A percentile compares a stretch with the other conserved stretches of the same genome.
These are phyloP conservation scores for Germaria angustata DNA, from an alignment of 2,888 invertebrate genomes.

Conservation along the genomic window DNA sequence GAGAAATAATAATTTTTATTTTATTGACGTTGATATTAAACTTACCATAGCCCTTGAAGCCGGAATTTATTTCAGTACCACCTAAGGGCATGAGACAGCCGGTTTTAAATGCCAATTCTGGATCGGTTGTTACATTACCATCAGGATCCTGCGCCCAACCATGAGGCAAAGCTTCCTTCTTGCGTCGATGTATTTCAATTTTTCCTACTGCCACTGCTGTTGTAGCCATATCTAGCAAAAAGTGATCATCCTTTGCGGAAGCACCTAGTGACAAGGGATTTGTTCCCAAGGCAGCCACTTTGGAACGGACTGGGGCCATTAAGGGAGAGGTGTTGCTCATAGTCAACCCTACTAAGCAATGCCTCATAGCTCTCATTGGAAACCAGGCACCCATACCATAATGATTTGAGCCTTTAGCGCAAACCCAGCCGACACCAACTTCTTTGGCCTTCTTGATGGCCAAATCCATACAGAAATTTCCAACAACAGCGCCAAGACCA, in stretches of 20 bases:
- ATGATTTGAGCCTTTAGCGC: constrained; percentile 92
- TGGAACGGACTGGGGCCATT: constrained; percentile 91
- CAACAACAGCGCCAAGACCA: constrained; percentile 89
- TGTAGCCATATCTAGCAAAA: constrained; percentile 97
- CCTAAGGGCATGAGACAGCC: constrained; percentile 87
- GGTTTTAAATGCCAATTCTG: constrained; percentile 82
- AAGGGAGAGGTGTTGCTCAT: constrained; percentile 96
- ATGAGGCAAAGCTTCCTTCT: constrained; percentile 86
- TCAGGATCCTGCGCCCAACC: constrained; percentile 92
- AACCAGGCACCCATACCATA: constrained; percentile 95
- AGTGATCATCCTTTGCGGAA: constrained; percentile 86
- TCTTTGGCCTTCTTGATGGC: constrained; percentile 90
- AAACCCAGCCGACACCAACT: constrained; percentile 91
- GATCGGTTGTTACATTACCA: constrained; percentile 84
- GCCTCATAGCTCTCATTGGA: constrained; percentile 86
- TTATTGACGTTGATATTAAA: background rate
- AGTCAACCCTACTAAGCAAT: constrained; percentile 89
- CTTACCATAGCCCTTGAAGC: constrained; percentile 93
- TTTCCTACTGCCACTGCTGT: constrained; percentile 96
- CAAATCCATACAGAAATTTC: constrained; percentile 88
- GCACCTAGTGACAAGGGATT: constrained; percentile 93
- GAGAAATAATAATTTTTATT: background rate
- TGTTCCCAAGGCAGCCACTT: constrained; percentile 89
- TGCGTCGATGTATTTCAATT: constrained; percentile 91
- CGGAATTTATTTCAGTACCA: constrained; percentile 86